phyloP scores from a whole-genome alignment of 2,113 vertebrate species.

The human (Homo sapiens) region GRCh38 chr3:105050501-105051000 shows the following conservation, averaged over 20 bases:
- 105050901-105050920: not conserved
- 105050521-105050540: not conserved
- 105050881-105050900: not conserved
- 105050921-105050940: not conserved
- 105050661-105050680: not conserved
- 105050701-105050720: not conserved
- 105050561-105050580: not conserved
- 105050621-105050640: not conserved
- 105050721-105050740: not conserved
- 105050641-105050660: not conserved
- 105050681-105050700: not conserved
- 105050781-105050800: not conserved
- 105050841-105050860: not conserved
- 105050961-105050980: not conserved
- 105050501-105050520: not conserved
- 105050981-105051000: not conserved
- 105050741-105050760: constrained; percentile 11
- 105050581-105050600: not conserved
- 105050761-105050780: not conserved
- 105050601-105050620: not conserved
- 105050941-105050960: not conserved
- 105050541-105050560: not conserved
- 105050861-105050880: not conserved
- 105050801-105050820: not conserved
- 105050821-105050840: not conserved